These are phyloP conservation scores for Metopolophium dirhodum DNA, from an alignment of 1,140 invertebrate species.

Conservation along the genomic window DNA sequence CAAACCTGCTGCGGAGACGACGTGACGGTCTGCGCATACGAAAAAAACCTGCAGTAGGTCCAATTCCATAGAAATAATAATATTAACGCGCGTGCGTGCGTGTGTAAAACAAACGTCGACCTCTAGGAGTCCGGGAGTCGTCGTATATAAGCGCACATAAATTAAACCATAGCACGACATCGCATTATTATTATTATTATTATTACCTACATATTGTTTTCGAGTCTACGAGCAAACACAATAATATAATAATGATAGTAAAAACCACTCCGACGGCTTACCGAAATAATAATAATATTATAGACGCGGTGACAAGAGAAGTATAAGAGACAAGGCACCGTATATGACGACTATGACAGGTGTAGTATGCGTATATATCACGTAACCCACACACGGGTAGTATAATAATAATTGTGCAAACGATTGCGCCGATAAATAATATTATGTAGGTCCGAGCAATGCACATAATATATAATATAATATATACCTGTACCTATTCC, in stretches of 20 bases:
- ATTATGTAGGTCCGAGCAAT: not conserved
- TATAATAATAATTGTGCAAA: not conserved
- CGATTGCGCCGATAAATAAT: not conserved
- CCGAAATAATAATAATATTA: not conserved
- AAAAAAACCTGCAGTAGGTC: not conserved
- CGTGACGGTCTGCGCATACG: not conserved
- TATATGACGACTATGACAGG: not conserved
- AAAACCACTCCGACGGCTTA: not conserved
- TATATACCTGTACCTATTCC: not conserved
- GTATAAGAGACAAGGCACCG: not conserved
- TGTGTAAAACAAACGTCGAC: not conserved
- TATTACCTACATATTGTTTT: slow-evolving; percentile 26
- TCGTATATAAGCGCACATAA: not conserved
- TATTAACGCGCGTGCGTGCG: not conserved
- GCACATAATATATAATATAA: not conserved
- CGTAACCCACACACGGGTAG: not conserved
- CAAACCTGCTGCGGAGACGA: not conserved
- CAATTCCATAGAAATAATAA: not conserved
- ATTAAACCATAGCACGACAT: not conserved
- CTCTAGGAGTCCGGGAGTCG: not conserved
- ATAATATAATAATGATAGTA: slow-evolving; percentile 4
- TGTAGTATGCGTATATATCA: not conserved
- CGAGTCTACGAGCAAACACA: not conserved
- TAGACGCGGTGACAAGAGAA: not conserved
- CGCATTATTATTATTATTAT: not conserved